These are phyloP conservation scores for Zaprionus africanus DNA, from an alignment of 1,140 invertebrate genomes.

Conservation along the genomic window DNA sequence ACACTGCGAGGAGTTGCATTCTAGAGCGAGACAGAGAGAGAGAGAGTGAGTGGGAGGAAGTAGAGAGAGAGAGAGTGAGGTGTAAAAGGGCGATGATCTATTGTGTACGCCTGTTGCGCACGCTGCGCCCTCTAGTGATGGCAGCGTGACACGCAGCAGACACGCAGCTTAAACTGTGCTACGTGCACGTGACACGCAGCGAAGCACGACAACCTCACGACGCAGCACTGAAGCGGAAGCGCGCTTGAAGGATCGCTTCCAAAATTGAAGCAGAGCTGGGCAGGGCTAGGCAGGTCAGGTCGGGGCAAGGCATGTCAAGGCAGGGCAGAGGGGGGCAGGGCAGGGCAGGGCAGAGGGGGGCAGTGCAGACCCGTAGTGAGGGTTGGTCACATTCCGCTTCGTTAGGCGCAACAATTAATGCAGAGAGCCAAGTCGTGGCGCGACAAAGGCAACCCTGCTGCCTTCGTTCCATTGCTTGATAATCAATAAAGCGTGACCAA, in stretches of 20 bases:
- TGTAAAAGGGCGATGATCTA: slow-evolving; percentile 32
- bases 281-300: not conserved
- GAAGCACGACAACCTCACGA: not conserved
- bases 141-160: not conserved
- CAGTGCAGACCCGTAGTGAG: not conserved
- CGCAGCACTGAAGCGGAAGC: slow-evolving; percentile 51
- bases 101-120: slow-evolving; percentile 10
- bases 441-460: slow-evolving; percentile 1
- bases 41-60: not conserved
- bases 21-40: slow-evolving; percentile 39
- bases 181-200: not conserved
- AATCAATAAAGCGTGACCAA: slow-evolving; percentile 74
- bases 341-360: not conserved
- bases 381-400: slow-evolving; percentile 72
- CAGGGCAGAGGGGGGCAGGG: not conserved
- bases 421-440: not conserved
- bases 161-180: too few species aligned
- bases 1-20: slow-evolving; percentile 77
- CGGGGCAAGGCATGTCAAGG: not conserved
- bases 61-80: not conserved
- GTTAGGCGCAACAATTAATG: slow-evolving; percentile 76
- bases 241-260: slow-evolving; percentile 72
- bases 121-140: not conserved
- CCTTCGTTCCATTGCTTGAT: slow-evolving; percentile 33
- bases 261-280: not conserved